Conservation (phyloP, 2,888 invertebrate genomes). For the Clepsis dumicolana region DNA sequence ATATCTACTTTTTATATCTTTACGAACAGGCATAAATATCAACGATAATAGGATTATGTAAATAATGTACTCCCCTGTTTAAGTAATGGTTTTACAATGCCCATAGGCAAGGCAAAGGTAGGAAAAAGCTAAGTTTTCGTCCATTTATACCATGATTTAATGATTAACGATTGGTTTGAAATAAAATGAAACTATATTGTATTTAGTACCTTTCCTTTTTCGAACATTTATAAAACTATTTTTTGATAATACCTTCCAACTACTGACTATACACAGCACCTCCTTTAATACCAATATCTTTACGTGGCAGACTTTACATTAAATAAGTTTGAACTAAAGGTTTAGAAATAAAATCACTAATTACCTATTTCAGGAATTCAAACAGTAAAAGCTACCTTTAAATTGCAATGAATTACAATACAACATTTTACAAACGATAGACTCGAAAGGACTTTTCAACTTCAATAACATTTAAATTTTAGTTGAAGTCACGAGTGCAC, state of each 20-base stretch:
- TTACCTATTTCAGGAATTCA: background rate
- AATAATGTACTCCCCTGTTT: too few species aligned
- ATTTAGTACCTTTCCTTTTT: background rate
- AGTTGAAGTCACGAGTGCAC: too few species aligned
- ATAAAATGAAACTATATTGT: background rate
- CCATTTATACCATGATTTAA: background rate
- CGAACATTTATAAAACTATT: background rate
- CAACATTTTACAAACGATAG: too few species aligned
- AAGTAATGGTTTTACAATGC: too few species aligned
- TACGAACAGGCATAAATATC: too few species aligned
- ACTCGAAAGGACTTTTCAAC: too few species aligned
- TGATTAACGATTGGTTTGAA: background rate
- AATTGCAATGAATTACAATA: background rate
- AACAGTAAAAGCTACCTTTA: background rate
- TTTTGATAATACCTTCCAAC: background rate
- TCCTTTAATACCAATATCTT: background rate
- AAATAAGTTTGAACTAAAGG: background rate
- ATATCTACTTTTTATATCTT: too few species aligned
- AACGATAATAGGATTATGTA: too few species aligned
- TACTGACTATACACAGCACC: constrained; percentile 1
- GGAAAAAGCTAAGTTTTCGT: background rate
- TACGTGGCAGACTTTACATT: background rate
- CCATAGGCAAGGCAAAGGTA: too few species aligned
- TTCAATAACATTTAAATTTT: too few species aligned
- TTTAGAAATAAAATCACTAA: background rate